These are phyloP conservation scores for Entomobrya multifasciata DNA, from an alignment of 2,888 invertebrate species.

Conservation along the genomic window DNA sequence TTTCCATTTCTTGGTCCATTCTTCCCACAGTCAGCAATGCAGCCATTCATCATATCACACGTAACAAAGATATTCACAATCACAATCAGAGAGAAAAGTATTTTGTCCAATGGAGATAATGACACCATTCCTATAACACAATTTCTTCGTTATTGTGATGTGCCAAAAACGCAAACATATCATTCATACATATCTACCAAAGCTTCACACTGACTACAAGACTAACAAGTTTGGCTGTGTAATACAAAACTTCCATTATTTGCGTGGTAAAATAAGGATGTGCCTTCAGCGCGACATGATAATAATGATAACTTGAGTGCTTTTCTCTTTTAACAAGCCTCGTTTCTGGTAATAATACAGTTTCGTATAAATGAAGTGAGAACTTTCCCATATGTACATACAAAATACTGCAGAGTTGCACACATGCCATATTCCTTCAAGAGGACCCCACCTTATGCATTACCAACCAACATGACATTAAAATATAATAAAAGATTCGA, in stretches of 20 bases:
- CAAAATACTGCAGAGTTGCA: conserved; percentile 37
- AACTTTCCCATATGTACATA: background rate
- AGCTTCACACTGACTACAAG: too few species aligned
- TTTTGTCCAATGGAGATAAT: conserved; percentile 43
- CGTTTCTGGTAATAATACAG: background rate
- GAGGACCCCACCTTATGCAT: background rate
- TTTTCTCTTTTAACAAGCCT: conserved; percentile 40
- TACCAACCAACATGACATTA: conserved; percentile 45
- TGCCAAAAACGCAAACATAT: background rate
- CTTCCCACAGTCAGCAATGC: background rate
- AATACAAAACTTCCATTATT: conserved; percentile 24
- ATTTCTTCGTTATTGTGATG: background rate
- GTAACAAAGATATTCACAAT: conserved; percentile 29
- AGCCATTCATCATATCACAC: conserved; percentile 61
- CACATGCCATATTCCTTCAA: conserved; percentile 26
- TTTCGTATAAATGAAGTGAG: background rate
- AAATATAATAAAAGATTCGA: conserved; percentile 39
- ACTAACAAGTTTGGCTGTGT: conserved; percentile 6
- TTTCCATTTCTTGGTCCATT: too few species aligned
- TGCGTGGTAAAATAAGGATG: conserved; percentile 31
- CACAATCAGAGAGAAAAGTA: conserved; percentile 37
- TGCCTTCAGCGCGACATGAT: conserved; percentile 52
- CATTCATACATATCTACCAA: too few species aligned
- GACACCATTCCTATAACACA: conserved; percentile 19
- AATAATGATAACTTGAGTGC: conserved; percentile 63